Percentiles rank a stretch among this genome's conserved stretches.
These are phyloP conservation scores for Tetheella fluctuosa DNA, from an alignment of 2,888 invertebrate genomes.

Conservation along the genomic window DNA sequence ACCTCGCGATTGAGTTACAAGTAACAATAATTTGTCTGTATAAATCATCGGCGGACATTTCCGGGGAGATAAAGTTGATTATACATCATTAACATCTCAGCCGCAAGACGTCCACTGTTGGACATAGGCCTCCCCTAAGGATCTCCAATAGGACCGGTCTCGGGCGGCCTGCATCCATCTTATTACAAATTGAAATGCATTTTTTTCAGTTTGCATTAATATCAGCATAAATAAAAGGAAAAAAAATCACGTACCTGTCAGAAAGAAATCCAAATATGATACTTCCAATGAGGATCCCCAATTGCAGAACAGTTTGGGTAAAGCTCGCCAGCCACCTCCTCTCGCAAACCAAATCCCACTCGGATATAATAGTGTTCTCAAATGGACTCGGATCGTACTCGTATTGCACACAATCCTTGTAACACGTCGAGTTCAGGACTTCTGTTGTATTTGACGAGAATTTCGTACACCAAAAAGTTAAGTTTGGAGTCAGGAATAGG, in stretches of 20 bases:
- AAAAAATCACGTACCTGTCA: constrained; percentile 85
- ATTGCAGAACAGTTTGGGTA: constrained; percentile 89
- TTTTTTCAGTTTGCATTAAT: no score
- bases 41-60: constrained; percentile 10
- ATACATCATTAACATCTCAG: no score
- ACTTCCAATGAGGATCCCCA: constrained; percentile 89
- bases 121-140: no score
- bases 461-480: constrained; percentile 77
- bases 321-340: constrained; percentile 86
- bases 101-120: no score
- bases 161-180: no score
- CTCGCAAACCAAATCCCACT: constrained; percentile 90
- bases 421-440: constrained; percentile 71
- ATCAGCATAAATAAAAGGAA: no score
- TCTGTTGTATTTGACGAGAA: constrained; percentile 55
- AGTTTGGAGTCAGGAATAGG: constrained; percentile 88
- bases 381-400: constrained; percentile 86
- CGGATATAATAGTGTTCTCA: constrained; percentile 87
- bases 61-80: no score
- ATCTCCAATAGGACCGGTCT: no score
- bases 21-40: no score
- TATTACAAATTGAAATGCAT: no score
- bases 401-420: constrained; percentile 78
- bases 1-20: no score
- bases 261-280: constrained; percentile 88